Evolutionary conservation across 2,113 vertebrate species (phyloP), one percentile per base, ranked within the genome.

Genomic region (Anolis sagrei): DNA sequence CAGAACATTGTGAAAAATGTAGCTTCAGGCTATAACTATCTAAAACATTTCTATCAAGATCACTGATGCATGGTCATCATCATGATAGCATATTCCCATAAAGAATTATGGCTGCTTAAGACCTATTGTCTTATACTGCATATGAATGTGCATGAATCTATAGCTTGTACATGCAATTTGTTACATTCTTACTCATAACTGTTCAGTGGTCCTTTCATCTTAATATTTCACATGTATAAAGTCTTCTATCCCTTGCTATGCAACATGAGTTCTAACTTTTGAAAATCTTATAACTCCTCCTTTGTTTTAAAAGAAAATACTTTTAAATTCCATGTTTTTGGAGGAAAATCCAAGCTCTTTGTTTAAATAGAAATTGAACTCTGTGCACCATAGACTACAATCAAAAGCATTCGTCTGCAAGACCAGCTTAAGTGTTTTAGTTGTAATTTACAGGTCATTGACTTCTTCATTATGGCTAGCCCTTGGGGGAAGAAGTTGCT

Each of bases 391-490:
- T 83, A 83, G 73, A 89, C 80, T 75, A 82, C 88, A 91, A 92
- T 92, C 77, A 91, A 92, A 95, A 91, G 21, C 90, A 88, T 90
- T 93, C 89, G 79, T 90, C 82, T 92, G 91, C 73, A 94, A 93
- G 77, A 93, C 5, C 70, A 92, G 70, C 68, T 90, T 93, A 88
- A 94, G 62, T 54, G 82, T 89, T 93, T 92, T 61, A 90, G 81
- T 85, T 90, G 72, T 82, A 92, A 94, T 92, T 93, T 95, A 91
- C 61, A 93, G 83, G 83, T 91, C 91, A 90, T 89, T 94, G 88
- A 85, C 76, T 94, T 91, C 86, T 92, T 94, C 85, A 90, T 94
- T 93, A 92, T 11, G 90, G 69, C 36, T n/a, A 93, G 74, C 83
- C 54, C 36, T 49, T 86, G 61, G 90, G 88, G 90, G 93, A 94